These are phyloP conservation scores for Drosophila gaucha DNA, from an alignment of 2,888 invertebrate genomes.

Conservation along the genomic window DNA sequence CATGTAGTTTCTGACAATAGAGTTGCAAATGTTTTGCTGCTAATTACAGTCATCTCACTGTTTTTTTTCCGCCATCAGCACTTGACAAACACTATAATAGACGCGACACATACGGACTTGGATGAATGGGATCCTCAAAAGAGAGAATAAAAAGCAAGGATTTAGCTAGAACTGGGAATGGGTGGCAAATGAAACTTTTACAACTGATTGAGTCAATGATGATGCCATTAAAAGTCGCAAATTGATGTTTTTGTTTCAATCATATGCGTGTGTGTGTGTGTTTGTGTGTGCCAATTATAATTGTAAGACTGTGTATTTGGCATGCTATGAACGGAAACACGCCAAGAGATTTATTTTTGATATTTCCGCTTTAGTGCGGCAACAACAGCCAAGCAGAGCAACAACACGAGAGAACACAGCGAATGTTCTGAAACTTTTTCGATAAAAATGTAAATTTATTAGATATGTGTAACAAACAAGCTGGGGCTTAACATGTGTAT, in stretches of 20 bases:
- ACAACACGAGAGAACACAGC: conserved; percentile 43
- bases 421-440: conserved; percentile 70
- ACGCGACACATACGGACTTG: too few species aligned
- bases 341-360: conserved; percentile 76
- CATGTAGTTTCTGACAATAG: not conserved
- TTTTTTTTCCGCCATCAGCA: not conserved
- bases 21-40: not conserved
- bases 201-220: conserved; percentile 79
- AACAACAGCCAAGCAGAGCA: conserved; percentile 27
- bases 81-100: too few species aligned
- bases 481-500: conserved; percentile 26
- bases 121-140: not conserved
- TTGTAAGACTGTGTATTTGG: conserved; percentile 58
- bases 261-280: conserved; percentile 10
- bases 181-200: conserved; percentile 61
- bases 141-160: not conserved
- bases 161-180: too few species aligned
- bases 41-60: conserved; percentile 6
- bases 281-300: conserved; percentile 51
- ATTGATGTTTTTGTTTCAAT: conserved; percentile 77
- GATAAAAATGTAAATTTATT: conserved; percentile 82
- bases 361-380: conserved; percentile 68
- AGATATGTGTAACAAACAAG: conserved; percentile 75
- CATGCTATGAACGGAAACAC: conserved; percentile 71
- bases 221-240: conserved; percentile 77